Evolutionary conservation across 2,797 vertebrate species (phyloP).

Genomic region (Malacoraja senta): DNA sequence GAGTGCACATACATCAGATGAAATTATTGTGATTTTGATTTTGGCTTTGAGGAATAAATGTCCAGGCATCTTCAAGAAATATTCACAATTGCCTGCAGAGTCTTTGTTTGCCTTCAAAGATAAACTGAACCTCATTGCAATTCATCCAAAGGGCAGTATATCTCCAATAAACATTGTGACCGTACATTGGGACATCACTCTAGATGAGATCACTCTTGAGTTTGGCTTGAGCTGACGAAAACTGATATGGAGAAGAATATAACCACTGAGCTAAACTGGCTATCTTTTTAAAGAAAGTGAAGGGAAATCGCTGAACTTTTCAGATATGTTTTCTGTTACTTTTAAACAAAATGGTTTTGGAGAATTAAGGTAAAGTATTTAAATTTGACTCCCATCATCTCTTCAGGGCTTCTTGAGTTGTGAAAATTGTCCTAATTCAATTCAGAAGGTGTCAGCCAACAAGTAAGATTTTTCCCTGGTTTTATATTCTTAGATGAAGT

Average conservation of each 20-base stretch:
- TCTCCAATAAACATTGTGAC: neutral
- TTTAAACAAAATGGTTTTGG: conserved; percentile 39
- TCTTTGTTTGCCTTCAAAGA: neutral
- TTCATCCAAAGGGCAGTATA: neutral
- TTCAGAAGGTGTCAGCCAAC: neutral
- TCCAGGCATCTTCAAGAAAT: neutral
- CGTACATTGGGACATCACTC: neutral
- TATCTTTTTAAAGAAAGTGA: neutral
- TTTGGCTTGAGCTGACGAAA: neutral
- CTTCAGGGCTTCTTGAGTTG: neutral
- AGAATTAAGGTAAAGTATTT: neutral
- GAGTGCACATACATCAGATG: too few relatives aligned
- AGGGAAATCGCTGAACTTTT: conserved; percentile 43
- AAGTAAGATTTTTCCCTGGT: neutral
- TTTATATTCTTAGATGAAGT: neutral
- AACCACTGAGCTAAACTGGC: neutral
- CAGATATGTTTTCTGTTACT: neutral
- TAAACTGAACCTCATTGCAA: neutral
- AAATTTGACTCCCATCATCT: neutral
- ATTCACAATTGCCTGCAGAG: neutral
- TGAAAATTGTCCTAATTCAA: neutral
- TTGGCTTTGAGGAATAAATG: neutral
- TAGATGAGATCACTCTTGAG: neutral
- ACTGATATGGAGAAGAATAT: too few relatives aligned
- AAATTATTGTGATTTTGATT: too few relatives aligned